Evolutionary conservation across 2,113 vertebrate genomes (phyloP), one percentile per base, ranked within the genome.

Genomic region (Lampris megalopsis): DNA sequence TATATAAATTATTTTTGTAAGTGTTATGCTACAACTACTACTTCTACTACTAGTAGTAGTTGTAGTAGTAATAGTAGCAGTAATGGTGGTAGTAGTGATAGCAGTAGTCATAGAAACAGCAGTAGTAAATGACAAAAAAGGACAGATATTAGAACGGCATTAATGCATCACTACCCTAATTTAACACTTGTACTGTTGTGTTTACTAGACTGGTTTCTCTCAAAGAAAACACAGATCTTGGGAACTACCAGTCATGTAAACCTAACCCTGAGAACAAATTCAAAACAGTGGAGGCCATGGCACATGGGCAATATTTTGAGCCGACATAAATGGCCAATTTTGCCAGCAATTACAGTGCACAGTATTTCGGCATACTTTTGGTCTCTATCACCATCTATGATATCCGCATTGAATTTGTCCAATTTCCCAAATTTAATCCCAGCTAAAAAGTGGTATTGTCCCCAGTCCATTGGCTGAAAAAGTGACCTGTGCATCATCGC

Each of bases 401-500:
- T 63, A 74, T 74, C 72, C 48, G 0, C 59, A n/a, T 43, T 43
- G n/a, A 84, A 75, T 80, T 63, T 68, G 52, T 72, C 65, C 53
- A 74, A 67, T 77, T 71, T 75, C 63, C 69, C 37, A 42, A 40
- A 5, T 45, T 36, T 2, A 38, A 41, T 64, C 50, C 58, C 3
- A 40, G 3, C 13, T 73, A 62, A 67, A 63, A 67, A 68, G 67
- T 45, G 1, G 58, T 66, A 36, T 42, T 73, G 67, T 62, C 24
- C 75, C 70, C 52, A 73, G 63, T 81, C 58, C 1, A 7, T 1
- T 75, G 81, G 85, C 69, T 64, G 82, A 75, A 73, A 52, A 80
- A 79, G 67, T 70, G 82, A 80, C 82, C 78, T 0, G 61, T 7
- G 62, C 73, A 86, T 83, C 82, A 56, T 57, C 10, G 58, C 79